phyloP scores from a whole-genome alignment of 2,797 vertebrate genomes.

The Choloepus didactylus region DNA sequence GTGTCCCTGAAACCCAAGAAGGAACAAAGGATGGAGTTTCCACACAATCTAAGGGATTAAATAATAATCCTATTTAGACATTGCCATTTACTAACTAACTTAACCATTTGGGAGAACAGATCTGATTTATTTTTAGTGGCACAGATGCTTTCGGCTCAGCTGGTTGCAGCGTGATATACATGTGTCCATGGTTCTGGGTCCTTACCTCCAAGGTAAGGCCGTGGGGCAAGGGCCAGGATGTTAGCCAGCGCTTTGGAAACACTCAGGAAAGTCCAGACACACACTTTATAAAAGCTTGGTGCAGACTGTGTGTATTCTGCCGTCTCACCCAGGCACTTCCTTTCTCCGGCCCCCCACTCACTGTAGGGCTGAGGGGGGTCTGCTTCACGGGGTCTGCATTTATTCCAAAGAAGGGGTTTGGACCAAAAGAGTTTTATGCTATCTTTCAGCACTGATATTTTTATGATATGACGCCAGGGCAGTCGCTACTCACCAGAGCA shows the following conservation, averaged over 20 bases:
- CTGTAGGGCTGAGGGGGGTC: no score
- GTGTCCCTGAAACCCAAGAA: neutral
- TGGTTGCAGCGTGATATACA: neutral
- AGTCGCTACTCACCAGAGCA: no score
- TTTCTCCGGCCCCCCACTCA: no score
- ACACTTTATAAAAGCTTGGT: neutral
- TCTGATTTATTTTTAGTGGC: neutral
- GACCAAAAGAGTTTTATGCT: no score
- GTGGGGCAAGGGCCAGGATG: neutral
- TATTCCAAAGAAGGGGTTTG: no score
- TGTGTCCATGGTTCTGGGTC: neutral
- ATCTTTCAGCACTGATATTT: no score
- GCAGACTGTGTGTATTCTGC: no score
- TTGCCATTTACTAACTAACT: neutral
- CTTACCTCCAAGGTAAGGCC: neutral
- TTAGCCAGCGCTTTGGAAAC: slow-evolving; percentile 30
- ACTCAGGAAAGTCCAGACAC: slow-evolving; percentile 20
- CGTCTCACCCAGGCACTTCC: no score
- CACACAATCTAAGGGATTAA: neutral
- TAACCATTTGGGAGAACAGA: neutral
- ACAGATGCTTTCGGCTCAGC: neutral
- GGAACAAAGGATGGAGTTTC: neutral
- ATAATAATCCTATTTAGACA: neutral
- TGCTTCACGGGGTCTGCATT: no score
- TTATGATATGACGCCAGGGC: no score